phyloP scores from a whole-genome alignment of 2,113 vertebrate genomes.

The Petrocephalus zakoni region DNA sequence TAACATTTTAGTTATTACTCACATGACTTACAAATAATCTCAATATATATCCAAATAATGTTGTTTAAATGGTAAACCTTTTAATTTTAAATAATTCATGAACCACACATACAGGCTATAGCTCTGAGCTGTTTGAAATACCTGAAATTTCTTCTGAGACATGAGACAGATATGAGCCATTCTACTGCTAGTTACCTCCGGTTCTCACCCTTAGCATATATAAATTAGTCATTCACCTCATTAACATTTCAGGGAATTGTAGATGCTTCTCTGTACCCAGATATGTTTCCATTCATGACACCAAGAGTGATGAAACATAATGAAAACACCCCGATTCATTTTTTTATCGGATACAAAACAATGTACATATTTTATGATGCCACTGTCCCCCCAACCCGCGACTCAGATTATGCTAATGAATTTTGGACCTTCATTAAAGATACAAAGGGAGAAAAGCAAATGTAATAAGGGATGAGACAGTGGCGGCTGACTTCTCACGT shows the following conservation, averaged over 20 bases:
- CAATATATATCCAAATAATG: background rate
- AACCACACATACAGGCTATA: background rate
- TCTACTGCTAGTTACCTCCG: background rate
- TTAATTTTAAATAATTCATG: background rate
- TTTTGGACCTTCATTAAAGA: background rate
- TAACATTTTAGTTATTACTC: background rate
- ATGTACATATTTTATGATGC: background rate
- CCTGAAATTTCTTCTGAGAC: background rate
- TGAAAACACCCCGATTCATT: background rate
- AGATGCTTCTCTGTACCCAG: slow-evolving; percentile 32
- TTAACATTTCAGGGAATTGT: slow-evolving; percentile 38
- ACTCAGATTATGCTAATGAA: background rate
- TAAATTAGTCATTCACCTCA: slow-evolving; percentile 31
- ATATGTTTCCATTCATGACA: slow-evolving; percentile 22
- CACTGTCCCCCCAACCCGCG: background rate
- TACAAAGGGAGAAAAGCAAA: background rate
- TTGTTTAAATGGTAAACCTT: background rate
- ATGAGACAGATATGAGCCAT: background rate
- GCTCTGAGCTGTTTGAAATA: background rate
- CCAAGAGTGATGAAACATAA: slow-evolving; percentile 8
- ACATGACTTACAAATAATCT: background rate
- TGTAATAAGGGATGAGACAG: background rate
- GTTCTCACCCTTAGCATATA: slow-evolving; percentile 17
- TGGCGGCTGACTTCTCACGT: background rate
- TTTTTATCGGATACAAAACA: slow-evolving; percentile 1